Percentiles rank a stretch among this genome's conserved stretches.
These are phyloP conservation scores for Mesocricetus auratus DNA, from an alignment of 2,113 vertebrate genomes.

Conservation along the genomic window DNA sequence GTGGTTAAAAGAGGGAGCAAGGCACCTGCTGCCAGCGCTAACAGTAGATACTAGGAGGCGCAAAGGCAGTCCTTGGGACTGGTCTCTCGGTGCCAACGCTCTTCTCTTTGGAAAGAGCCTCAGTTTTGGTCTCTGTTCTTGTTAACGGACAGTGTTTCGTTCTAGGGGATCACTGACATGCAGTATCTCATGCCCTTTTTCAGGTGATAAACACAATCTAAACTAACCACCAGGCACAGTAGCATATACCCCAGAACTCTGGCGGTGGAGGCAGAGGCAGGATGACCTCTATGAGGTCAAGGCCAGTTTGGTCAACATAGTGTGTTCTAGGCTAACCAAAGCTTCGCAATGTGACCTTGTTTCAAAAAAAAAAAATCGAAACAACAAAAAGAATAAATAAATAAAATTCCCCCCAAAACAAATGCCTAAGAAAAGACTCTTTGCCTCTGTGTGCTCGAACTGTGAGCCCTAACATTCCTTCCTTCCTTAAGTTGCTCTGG, in stretches of 20 bases:
- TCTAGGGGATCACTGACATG: not conserved
- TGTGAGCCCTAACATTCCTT: too few species aligned
- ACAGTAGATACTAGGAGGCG: not conserved
- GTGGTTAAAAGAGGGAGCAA: not conserved
- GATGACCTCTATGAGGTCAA: not conserved
- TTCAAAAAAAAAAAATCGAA: not conserved
- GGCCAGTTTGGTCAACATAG: not conserved
- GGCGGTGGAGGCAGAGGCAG: too few species aligned
- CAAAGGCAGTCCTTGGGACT: not conserved
- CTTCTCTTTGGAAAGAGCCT: not conserved
- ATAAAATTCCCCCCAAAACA: too few species aligned
- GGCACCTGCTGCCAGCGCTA: slow-evolving; percentile 17
- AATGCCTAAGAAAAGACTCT: not conserved
- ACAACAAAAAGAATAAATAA: not conserved
- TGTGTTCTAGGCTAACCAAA: not conserved
- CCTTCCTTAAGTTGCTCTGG: not conserved
- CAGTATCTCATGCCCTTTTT: too few species aligned
- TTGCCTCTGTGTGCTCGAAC: not conserved
- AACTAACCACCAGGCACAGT: not conserved
- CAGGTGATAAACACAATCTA: not conserved
- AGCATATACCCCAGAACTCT: not conserved
- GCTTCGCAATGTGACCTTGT: not conserved
- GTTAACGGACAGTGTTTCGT: not conserved
- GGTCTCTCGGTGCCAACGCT: not conserved
- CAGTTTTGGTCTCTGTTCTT: not conserved